Base-by-base conservation (phyloP, 2,888 invertebrate genomes). In the Cepaea hortensis region DNA sequence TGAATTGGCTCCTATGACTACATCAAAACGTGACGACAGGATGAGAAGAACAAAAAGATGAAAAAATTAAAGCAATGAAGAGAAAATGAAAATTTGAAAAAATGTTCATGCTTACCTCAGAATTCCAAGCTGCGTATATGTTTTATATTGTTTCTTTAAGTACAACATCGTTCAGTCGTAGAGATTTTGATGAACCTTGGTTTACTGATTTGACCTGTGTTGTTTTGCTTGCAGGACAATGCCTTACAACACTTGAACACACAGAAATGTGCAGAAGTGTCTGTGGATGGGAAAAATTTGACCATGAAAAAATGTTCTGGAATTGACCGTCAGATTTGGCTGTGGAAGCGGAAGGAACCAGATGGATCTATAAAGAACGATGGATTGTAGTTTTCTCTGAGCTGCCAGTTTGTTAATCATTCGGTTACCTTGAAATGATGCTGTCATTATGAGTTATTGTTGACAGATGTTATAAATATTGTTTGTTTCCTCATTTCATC, bases 231-330 rank as follows among this genome's bases (percentile, higher is more conserved):
- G 5, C 91, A 93, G 93, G 93, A 94, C 86, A 93, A 93, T 88
- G 91, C 93, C 3, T 61, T 94, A n/a, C 87, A 90, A 3, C 94
- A 94, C 88, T 88, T 91, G 13, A 93, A 93, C 88, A 94, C 93
- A 35, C 92, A 93, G 90, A 92, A 93, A 80, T 94, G 94, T 89
- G 92, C 94, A 89, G 92, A 93, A 81, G 91, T 94, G n/a, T 92
- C 93, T 3, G 87, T 91, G 15, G 93, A 94, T 87, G 92, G 93
- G 11, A 93, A 93, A 85, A 92, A 92, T 62, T 87, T 94, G 55
- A 89, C 90, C 55, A 94, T 94, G 94, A 91, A 91, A 65, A 81
- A 90, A 5, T 94, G 94, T 88, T 90, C 91, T 0, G 93, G 93
- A 0, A 92, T 91, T 48, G 92, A 92, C 84, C 83, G 93, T 86